Conservation (phyloP, 2,113 vertebrate species). For the Castor canadensis region DNA sequence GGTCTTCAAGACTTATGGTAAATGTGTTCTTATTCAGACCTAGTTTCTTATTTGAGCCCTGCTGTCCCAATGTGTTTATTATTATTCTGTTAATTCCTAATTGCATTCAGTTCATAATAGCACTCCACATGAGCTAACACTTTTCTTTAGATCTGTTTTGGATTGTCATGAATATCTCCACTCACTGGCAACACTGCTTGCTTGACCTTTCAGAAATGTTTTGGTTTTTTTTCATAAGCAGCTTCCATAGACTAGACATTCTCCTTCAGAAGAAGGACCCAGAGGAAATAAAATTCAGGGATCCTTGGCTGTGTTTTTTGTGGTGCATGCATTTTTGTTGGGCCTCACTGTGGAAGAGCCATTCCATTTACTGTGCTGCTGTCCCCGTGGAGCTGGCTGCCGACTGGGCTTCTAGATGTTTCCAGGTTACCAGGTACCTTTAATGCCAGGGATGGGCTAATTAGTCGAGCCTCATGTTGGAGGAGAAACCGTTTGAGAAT, state of each 20-base stretch:
- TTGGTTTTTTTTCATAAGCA: neutral
- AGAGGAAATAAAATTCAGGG: neutral
- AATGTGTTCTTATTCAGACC: constrained; percentile 18
- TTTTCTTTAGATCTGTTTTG: constrained; percentile 7
- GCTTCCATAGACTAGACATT: neutral
- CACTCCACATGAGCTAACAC: neutral
- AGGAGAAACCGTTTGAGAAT: constrained; percentile 26
- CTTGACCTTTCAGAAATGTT: neutral
- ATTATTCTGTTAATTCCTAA: neutral
- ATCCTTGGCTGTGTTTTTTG: neutral
- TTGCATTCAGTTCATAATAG: neutral
- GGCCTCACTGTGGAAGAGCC: neutral
- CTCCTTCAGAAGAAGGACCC: neutral
- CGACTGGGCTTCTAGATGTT: neutral
- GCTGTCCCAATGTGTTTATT: neutral
- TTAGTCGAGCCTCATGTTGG: constrained; percentile 17
- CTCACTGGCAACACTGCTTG: neutral
- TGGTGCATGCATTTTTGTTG: neutral
- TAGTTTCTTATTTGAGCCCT: neutral
- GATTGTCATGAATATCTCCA: neutral
- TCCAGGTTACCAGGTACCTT: neutral
- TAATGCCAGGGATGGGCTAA: neutral
- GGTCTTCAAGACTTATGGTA: neutral
- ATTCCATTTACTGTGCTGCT: neutral
- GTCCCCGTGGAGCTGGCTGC: neutral